Base-by-base conservation (phyloP, 2,113 vertebrate genomes). In the Cranoglanis bouderius region DNA sequence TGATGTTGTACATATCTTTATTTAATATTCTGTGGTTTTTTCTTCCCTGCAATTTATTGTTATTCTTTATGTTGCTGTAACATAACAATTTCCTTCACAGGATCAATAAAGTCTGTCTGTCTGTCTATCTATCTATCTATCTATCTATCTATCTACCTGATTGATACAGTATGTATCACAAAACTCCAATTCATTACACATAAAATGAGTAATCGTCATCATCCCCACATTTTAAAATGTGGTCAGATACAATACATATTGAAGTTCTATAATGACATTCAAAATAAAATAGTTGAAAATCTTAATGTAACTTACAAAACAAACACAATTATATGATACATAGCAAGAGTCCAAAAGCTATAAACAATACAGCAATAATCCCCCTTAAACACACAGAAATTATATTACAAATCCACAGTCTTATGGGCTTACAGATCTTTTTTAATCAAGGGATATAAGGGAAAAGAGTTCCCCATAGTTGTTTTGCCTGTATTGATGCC, bases 151-250 rank as follows among this genome's bases (percentile, higher is more conserved):
- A 43, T 43, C 46, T 46, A 46, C 9, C 8, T 2, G 46, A 49
- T 10, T 49, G 12, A 86, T 49, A 59, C 35, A 21, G 74, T 85
- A 51, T 80, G 85, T 91, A 90, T 92, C 90, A 92, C 90, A 91
- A 90, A 70, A 83, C 89, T 92, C 93, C 93, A 93, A 94, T 94
- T 92, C 92, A 85, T 83, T 93, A 88, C n/a, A 53, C 13, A 46
- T 32, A 13, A 61, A 29, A 92, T 91, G 92, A 94, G 90, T 61
- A 95, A 95, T 94, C 93, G 2, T 38, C 70, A 61, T 35, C 51
- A 63, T 29, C 26, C 24, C 53, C 38, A 77, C 35, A 86, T 67
- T 13, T 13, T 18, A 16, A 16, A 24, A 32, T 53, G 51, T 67
- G 18, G 32, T 53, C 43, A 81, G n/a, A 51, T 4, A 65, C 18